These are phyloP conservation scores for Plebejus anna DNA, from an alignment of 2,888 invertebrate genomes.

Conservation along the genomic window DNA sequence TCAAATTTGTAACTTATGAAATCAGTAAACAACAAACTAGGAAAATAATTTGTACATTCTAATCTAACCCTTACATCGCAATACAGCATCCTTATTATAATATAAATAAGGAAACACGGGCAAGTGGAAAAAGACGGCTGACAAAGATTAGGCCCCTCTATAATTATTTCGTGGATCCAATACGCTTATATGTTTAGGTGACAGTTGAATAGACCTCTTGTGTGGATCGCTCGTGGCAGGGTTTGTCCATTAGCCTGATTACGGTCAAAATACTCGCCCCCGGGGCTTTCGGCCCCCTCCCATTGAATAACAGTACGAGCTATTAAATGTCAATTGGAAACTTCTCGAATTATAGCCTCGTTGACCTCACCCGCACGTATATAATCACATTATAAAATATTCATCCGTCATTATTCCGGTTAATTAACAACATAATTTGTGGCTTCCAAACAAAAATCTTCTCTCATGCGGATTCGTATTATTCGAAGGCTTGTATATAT, in stretches of 20 bases:
- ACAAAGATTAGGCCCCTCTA: slow-evolving; percentile 42
- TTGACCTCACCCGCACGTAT: slow-evolving; percentile 26
- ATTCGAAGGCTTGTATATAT: neutral
- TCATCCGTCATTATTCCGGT: slow-evolving; percentile 3
- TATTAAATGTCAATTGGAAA: slow-evolving; percentile 36
- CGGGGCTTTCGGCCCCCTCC: slow-evolving; percentile 43
- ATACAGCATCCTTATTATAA: neutral
- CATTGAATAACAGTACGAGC: slow-evolving; percentile 36
- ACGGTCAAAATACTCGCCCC: slow-evolving; percentile 69
- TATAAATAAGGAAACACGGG: neutral
- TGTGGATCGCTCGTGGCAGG: slow-evolving; percentile 59
- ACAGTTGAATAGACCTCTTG: slow-evolving; percentile 59
- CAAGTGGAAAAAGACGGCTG: slow-evolving; percentile 3
- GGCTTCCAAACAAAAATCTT: slow-evolving; percentile 2
- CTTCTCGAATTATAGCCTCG: slow-evolving; percentile 35
- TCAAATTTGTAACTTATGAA: too few relatives aligned
- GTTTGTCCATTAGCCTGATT: slow-evolving; percentile 74
- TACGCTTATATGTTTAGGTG: slow-evolving; percentile 48
- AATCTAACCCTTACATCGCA: neutral
- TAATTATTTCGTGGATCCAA: slow-evolving; percentile 35
- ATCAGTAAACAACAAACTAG: too few relatives aligned
- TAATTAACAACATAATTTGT: slow-evolving; percentile 19
- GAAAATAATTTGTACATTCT: too few relatives aligned
- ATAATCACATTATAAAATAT: slow-evolving; percentile 24
- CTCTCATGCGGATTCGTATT: slow-evolving; percentile 1